Evolutionary conservation across 2,888 invertebrate genomes (phyloP), one percentile per base, ranked within the genome.

Genomic region (Acleris sparsana): DNA sequence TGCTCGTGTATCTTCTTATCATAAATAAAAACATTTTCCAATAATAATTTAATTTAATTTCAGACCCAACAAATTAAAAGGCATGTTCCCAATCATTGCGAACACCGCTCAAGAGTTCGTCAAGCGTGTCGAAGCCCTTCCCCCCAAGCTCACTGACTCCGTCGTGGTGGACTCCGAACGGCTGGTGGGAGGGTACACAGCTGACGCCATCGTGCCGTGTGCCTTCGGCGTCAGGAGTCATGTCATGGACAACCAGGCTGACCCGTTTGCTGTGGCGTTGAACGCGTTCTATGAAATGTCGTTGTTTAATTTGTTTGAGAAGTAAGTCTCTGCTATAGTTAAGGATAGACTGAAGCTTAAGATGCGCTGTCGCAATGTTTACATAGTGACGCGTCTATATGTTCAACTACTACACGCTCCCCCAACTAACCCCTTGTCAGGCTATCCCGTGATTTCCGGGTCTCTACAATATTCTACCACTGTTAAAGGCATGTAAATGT

Each of bases 191-290:
- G 92, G 92, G 0, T 92, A 89, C 59, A 92, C 92, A 0, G 92
- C 92, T 0, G 92, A 92, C 68, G 92, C 92, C 0, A 92, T 92
- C 62, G 92, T 92, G 11, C 92, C 92, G 0, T 92, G 92, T 69
- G 92, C 92, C 0, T 92, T 92, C 69, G 92, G 92, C 0, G 70
- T 92, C 46, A 89, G 87, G 71, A 92, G 92, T 59, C 79, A 76
- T 6, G 92, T 92, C 0, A 92, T 92, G 92, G 87, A 90, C 16
- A 83, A 90, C 17, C 80, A 86, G 0, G 75, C 83, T 0, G 92
- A 92, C 53, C 92, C 92, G 0, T 92, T 92, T 25, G 92, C 92
- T 0, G 88, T 89, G 5, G 92, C 92, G 0, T 61, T 92, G n/a
- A 83, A 89, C 22, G 89, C 90, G 0, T 92, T 92, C 69, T 92